phyloP scores from a whole-genome alignment of 2,888 invertebrate genomes.

The Stegophylla sp. region DNA sequence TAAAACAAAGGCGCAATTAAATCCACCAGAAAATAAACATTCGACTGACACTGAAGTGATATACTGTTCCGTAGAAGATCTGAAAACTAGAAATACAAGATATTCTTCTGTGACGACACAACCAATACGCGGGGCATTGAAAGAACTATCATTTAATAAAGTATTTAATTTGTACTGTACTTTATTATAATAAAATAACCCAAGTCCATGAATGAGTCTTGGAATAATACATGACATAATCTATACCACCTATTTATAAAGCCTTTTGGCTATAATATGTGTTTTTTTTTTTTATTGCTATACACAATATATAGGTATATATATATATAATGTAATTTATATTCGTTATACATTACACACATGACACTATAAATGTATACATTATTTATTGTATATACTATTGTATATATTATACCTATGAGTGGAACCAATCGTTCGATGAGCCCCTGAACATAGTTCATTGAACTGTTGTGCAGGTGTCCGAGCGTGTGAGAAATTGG shows the following conservation, averaged over 20 bases:
- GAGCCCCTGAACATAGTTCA: constrained; percentile 42
- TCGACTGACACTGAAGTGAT: constrained; percentile 68
- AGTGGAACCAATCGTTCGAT: constrained; percentile 54
- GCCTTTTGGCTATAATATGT: too few species aligned
- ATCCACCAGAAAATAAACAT: constrained; percentile 62
- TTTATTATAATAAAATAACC: constrained; percentile 31
- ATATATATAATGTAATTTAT: constrained; percentile 17
- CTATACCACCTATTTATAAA: too few species aligned
- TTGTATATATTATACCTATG: neutral
- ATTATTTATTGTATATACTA: neutral
- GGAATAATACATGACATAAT: constrained; percentile 8
- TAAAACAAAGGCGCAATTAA: constrained; percentile 63
- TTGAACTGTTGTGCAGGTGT: constrained; percentile 65
- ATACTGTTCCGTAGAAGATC: constrained; percentile 74
- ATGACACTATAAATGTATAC: neutral
- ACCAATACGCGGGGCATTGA: constrained; percentile 64
- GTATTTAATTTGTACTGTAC: constrained; percentile 56
- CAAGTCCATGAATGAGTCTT: constrained; percentile 30
- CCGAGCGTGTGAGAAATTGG: constrained; percentile 73
- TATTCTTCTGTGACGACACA: constrained; percentile 36
- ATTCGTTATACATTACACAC: too few species aligned
- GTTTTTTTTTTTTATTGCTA: too few species aligned
- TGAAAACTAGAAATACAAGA: constrained; percentile 69
- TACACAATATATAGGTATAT: too few species aligned
- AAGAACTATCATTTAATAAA: constrained; percentile 66